phyloP scores from a whole-genome alignment of 2,888 invertebrate species.

The Shargacucullia verbasci region DNA sequence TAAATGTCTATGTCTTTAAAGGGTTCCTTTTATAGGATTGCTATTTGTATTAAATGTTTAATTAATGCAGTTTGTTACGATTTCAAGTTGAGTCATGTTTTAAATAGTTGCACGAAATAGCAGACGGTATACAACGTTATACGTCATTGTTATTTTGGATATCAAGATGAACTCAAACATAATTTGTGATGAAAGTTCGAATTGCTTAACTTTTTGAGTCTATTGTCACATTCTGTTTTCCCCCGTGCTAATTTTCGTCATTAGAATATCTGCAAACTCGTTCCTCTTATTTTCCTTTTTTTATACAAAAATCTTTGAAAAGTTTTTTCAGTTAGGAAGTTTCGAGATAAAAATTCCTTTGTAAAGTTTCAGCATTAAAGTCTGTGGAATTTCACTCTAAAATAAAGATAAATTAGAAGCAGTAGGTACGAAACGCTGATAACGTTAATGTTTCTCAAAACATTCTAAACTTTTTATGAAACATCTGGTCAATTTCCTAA shows the following conservation, averaged over 20 bases:
- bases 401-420: conserved; percentile 53
- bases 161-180: conserved; percentile 22
- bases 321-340: conserved; percentile 43
- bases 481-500: not conserved
- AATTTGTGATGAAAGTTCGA: conserved; percentile 30
- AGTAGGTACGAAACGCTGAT: conserved; percentile 20
- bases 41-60: conserved; percentile 19
- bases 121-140: not conserved
- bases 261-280: conserved; percentile 31
- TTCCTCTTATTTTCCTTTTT: conserved; percentile 39
- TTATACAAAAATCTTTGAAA: conserved; percentile 50
- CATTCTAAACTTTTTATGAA: conserved; percentile 4
- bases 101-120: not conserved
- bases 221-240: conserved; percentile 45
- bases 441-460: conserved; percentile 22
- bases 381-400: conserved; percentile 32
- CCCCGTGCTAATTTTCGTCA: conserved; percentile 40
- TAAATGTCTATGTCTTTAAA: conserved; percentile 32
- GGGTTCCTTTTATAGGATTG: conserved; percentile 41
- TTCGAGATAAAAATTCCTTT: conserved; percentile 57
- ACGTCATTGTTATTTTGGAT: conserved; percentile 1
- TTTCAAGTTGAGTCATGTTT: not conserved
- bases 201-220: conserved; percentile 23
- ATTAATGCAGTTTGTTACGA: conserved; percentile 15
- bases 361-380: conserved; percentile 52